Evolutionary conservation across 2,888 invertebrate species (phyloP).

Genomic region (Tetrapedia diversipes): DNA sequence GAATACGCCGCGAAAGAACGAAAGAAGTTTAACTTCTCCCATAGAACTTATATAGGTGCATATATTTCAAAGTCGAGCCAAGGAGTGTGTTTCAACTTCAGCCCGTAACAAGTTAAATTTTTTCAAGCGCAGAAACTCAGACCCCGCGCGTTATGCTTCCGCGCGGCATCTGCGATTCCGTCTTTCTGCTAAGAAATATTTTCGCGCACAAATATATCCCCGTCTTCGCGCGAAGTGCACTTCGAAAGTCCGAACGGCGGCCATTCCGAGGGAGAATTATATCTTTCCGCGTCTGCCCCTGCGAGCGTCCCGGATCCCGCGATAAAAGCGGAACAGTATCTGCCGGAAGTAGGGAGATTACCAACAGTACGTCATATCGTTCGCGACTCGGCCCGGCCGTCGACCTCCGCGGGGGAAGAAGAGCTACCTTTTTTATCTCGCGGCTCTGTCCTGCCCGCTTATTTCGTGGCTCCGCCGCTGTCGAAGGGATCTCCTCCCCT

Average conservation of each 20-base stretch:
- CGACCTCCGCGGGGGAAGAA: neutral
- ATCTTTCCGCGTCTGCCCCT: neutral
- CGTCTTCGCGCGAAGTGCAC: neutral
- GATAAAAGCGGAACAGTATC: slow-evolving; percentile 45
- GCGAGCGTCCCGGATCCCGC: slow-evolving; percentile 20
- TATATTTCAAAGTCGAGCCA: neutral
- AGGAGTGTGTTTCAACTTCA: neutral
- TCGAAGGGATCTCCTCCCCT: too few species aligned
- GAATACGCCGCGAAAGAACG: neutral
- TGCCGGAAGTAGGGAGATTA: slow-evolving; percentile 40
- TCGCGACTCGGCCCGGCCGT: slow-evolving; percentile 15
- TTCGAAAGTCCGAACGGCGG: neutral
- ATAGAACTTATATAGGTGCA: neutral
- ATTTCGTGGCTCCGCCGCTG: slow-evolving; percentile 13
- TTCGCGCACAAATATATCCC: neutral
- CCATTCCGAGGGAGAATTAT: slow-evolving; percentile 21
- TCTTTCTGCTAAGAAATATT: too few species aligned
- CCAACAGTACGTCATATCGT: slow-evolving; percentile 45
- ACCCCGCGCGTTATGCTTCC: neutral
- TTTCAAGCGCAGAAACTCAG: neutral
- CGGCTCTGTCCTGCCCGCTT: slow-evolving; percentile 4
- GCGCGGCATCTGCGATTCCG: neutral
- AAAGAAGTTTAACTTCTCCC: neutral
- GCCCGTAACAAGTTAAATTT: neutral
- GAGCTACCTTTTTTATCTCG: slow-evolving; percentile 11